Conservation (phyloP, 2,888 invertebrate genomes). For the Mesodorylaimus sp. region DNA sequence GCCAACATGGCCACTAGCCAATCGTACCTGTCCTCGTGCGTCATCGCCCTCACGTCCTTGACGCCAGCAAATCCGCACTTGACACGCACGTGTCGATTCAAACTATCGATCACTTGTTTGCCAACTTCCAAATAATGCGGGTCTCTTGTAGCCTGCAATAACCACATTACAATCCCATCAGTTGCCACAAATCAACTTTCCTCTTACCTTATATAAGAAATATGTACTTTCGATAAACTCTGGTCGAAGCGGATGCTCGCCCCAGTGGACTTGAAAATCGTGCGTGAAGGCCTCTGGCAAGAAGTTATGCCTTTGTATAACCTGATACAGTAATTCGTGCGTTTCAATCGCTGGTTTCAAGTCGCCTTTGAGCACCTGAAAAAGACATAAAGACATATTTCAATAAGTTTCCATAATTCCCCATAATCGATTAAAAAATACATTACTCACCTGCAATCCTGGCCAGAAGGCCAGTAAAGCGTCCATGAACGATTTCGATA, state of each 20-base stretch:
- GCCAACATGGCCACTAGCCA: too few relatives aligned
- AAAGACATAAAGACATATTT: slow-evolving; percentile 4
- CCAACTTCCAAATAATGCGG: slow-evolving; percentile 85
- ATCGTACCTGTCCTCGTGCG: slow-evolving; percentile 54
- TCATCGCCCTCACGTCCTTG: slow-evolving; percentile 68
- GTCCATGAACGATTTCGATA: slow-evolving; percentile 90
- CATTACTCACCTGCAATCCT: slow-evolving; percentile 55
- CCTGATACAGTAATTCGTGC: slow-evolving; percentile 95
- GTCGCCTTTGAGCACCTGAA: slow-evolving; percentile 59
- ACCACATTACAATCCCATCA: background rate
- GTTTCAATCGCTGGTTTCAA: slow-evolving; percentile 93
- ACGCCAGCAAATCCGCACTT: slow-evolving; percentile 91
- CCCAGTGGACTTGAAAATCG: slow-evolving; percentile 96
- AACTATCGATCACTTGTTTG: slow-evolving; percentile 60
- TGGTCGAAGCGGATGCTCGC: slow-evolving; percentile 82
- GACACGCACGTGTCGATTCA: slow-evolving; percentile 77
- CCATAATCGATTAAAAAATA: background rate
- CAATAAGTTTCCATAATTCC: background rate
- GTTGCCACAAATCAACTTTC: background rate
- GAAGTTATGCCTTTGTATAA: slow-evolving; percentile 89
- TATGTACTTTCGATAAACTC: slow-evolving; percentile 97
- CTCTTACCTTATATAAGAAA: slow-evolving; percentile 54
- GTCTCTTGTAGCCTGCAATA: slow-evolving; percentile 62
- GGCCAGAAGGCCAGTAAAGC: slow-evolving; percentile 94
- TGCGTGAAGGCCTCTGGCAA: slow-evolving; percentile 96